A percentile compares a stretch with the other conserved stretches of the same genome.
Evolutionary conservation across 2,888 invertebrate genomes (phyloP).

Genomic region (Caenorhabditis angaria): DNA sequence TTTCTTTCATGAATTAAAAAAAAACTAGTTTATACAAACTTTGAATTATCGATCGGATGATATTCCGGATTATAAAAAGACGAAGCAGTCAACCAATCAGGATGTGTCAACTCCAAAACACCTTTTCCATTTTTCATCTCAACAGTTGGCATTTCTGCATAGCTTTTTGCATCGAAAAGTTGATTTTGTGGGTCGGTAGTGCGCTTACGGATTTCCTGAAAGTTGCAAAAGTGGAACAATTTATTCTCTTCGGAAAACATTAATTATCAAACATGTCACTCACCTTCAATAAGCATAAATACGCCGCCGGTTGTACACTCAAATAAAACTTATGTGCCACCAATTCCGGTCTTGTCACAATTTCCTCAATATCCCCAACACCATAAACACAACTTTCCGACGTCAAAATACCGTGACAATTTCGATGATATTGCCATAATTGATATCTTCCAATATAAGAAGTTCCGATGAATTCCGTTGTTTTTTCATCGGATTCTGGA

Average conservation of each 20-base stretch:
- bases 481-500: constrained; percentile 10
- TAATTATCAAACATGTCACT: not conserved
- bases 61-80: constrained; percentile 16
- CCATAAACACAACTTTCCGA: constrained; percentile 29
- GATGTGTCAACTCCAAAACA: constrained; percentile 27
- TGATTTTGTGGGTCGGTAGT: constrained; percentile 1
- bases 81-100: constrained; percentile 23
- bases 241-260: too few species aligned
- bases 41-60: constrained; percentile 4
- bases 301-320: constrained; percentile 34
- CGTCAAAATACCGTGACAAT: constrained; percentile 6
- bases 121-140: constrained; percentile 24
- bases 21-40: too few species aligned
- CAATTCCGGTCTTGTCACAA: constrained; percentile 30
- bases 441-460: constrained; percentile 36
- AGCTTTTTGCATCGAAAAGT: constrained; percentile 23
- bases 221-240: not conserved
- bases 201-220: constrained; percentile 28
- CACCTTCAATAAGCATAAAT: constrained; percentile 38
- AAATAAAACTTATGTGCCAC: constrained; percentile 46
- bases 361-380: constrained; percentile 25
- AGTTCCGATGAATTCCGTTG: constrained; percentile 19
- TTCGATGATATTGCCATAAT: constrained; percentile 26
- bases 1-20: too few species aligned
- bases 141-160: constrained; percentile 37